A percentile compares a stretch with the other conserved stretches of the same genome.
Evolutionary conservation across 2,888 invertebrate genomes (phyloP).

Genomic region (Oxyteleia sp.): DNA sequence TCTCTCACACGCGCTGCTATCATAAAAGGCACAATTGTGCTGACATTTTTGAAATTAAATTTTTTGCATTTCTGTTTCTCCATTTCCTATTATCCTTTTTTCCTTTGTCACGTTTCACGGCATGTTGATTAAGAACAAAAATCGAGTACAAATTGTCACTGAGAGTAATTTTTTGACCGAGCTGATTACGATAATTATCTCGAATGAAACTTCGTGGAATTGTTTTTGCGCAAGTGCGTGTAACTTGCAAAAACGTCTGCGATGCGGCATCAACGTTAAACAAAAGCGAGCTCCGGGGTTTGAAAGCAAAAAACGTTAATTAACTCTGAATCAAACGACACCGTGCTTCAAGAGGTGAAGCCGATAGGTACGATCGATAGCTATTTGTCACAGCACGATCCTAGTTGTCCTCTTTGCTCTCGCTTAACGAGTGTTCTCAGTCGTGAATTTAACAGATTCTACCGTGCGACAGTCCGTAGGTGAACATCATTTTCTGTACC

Average conservation of each 20-base stretch:
- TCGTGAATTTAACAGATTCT: slow-evolving; percentile 57
- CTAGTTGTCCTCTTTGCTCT: slow-evolving; percentile 57
- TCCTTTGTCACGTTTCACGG: background rate
- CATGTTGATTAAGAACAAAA: background rate
- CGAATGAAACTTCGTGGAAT: slow-evolving; percentile 1
- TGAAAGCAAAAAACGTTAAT: slow-evolving; percentile 66
- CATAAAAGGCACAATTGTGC: slow-evolving; percentile 4
- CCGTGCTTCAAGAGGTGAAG: slow-evolving; percentile 41
- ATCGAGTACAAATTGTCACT: background rate
- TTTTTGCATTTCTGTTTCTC: background rate
- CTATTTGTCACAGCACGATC: slow-evolving; percentile 56
- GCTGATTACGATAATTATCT: slow-evolving; percentile 20
- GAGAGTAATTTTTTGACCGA: slow-evolving; percentile 3
- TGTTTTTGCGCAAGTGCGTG: slow-evolving; percentile 34
- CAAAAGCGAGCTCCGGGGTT: slow-evolving; percentile 28
- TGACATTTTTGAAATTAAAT: slow-evolving; percentile 21
- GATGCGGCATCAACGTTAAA: slow-evolving; percentile 19
- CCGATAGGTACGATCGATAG: slow-evolving; percentile 51
- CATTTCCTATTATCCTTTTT: too few relatives aligned
- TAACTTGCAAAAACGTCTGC: slow-evolving; percentile 19
- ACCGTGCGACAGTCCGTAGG: too few relatives aligned
- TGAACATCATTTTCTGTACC: slow-evolving; percentile 29
- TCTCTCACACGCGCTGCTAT: slow-evolving; percentile 3
- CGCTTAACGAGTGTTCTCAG: slow-evolving; percentile 53
- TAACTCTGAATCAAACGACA: slow-evolving; percentile 65